Percentiles rank a stretch among this genome's conserved stretches.
phyloP scores from a whole-genome alignment of 1,140 invertebrate species.

The Anastrepha ludens region DNA sequence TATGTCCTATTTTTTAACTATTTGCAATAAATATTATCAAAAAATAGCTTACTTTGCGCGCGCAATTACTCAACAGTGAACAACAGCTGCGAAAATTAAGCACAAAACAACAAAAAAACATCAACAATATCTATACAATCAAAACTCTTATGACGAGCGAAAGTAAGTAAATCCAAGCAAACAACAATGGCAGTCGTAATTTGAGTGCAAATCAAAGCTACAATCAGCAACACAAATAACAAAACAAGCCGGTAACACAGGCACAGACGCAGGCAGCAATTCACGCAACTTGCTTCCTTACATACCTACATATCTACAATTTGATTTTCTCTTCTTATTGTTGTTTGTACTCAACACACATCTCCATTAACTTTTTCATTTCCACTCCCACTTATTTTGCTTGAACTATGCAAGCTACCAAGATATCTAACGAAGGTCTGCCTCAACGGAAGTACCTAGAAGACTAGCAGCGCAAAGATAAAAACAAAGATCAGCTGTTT shows the following conservation, averaged over 20 bases:
- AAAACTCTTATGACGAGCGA: not conserved
- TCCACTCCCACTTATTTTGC: not conserved
- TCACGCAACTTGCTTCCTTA: not conserved
- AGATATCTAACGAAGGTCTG: no score
- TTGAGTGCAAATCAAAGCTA: not conserved
- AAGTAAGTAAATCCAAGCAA: not conserved
- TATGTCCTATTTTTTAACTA: no score
- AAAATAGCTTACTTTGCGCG: no score
- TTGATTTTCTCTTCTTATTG: not conserved
- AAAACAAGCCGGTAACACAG: not conserved
- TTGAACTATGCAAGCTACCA: no score
- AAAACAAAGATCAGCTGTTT: constrained; percentile 44
- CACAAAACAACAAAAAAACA: no score
- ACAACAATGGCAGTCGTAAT: not conserved
- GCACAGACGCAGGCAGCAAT: not conserved
- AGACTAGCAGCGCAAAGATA: not conserved
- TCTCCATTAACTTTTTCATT: not conserved
- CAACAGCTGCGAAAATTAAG: no score
- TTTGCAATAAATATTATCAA: no score
- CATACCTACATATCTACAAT: not conserved
- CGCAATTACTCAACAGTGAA: no score
- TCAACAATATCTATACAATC: no score
- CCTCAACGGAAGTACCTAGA: no score
- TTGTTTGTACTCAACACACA: not conserved
- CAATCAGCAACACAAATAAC: not conserved